phyloP scores from a whole-genome alignment of 2,888 invertebrate genomes.

The Melolontha melolontha region DNA sequence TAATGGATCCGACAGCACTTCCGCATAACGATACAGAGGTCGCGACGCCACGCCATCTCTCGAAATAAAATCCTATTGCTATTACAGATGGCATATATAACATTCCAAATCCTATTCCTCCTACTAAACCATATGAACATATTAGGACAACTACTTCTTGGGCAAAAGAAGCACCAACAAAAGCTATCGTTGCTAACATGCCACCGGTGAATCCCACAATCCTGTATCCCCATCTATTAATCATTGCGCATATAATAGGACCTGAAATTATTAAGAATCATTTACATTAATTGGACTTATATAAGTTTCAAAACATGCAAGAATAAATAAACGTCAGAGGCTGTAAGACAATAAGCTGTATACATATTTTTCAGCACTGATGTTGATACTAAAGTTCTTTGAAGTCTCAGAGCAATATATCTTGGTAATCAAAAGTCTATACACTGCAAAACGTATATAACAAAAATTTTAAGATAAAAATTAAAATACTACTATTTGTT shows the following conservation, averaged over 20 bases:
- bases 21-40: constrained; percentile 96
- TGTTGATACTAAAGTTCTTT: too few relatives aligned
- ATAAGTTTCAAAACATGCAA: too few relatives aligned
- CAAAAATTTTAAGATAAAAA: too few relatives aligned
- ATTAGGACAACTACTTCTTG: constrained; percentile 72
- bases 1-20: constrained; percentile 89
- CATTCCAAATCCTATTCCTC: constrained; percentile 91
- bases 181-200: constrained; percentile 76
- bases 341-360: too few relatives aligned
- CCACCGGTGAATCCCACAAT: constrained; percentile 85
- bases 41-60: constrained; percentile 91
- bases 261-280: constrained; percentile 66
- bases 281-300: too few relatives aligned
- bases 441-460: too few relatives aligned
- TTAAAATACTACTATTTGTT: too few relatives aligned
- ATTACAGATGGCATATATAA: constrained; percentile 94
- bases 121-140: constrained; percentile 84
- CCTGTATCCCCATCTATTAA: constrained; percentile 91
- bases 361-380: too few relatives aligned
- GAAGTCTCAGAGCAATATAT: too few relatives aligned
- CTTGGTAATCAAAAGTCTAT: too few relatives aligned
- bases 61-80: constrained; percentile 94
- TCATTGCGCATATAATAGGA: constrained; percentile 90
- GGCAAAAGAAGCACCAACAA: constrained; percentile 59
- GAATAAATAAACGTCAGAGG: too few relatives aligned